Evolutionary conservation across 2,113 vertebrate genomes (phyloP).

Genomic region (Vulpes ferrilata): DNA sequence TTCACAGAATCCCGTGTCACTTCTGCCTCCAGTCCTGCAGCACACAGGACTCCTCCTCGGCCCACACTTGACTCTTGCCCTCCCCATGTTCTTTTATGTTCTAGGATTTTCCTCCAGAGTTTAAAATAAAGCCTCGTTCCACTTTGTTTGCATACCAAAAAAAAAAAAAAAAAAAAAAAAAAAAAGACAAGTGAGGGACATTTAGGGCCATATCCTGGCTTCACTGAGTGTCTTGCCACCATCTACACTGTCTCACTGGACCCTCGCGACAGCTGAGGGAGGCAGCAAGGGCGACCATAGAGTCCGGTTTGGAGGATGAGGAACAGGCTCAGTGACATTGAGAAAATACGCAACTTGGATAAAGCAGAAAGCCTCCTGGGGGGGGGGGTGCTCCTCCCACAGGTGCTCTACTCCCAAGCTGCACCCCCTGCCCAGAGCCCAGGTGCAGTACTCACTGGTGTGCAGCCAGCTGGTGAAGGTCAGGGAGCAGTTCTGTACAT

Average conservation of each 20-base stretch:
- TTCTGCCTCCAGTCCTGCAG: too few species aligned
- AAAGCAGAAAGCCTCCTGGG: background rate
- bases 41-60: too few species aligned
- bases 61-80: too few species aligned
- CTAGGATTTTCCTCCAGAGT: too few species aligned
- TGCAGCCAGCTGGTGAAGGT: conserved; percentile 99
- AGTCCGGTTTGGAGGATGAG: background rate
- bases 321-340: background rate
- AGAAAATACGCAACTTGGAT: background rate
- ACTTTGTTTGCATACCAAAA: too few species aligned
- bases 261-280: background rate
- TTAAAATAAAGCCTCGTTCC: too few species aligned
- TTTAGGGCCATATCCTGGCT: background rate
- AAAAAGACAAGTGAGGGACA: background rate
- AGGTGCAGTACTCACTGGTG: conserved; percentile 90
- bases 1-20: too few species aligned
- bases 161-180: too few species aligned
- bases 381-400: background rate
- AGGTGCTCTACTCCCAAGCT: background rate
- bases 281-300: accelerated
- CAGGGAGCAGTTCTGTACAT: conserved; percentile 97
- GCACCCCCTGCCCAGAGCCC: background rate
- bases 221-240: background rate
- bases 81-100: too few species aligned
- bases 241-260: background rate